These are phyloP conservation scores for Poeciliopsis infans DNA, from an alignment of 2,797 vertebrate species.

Conservation along the genomic window DNA sequence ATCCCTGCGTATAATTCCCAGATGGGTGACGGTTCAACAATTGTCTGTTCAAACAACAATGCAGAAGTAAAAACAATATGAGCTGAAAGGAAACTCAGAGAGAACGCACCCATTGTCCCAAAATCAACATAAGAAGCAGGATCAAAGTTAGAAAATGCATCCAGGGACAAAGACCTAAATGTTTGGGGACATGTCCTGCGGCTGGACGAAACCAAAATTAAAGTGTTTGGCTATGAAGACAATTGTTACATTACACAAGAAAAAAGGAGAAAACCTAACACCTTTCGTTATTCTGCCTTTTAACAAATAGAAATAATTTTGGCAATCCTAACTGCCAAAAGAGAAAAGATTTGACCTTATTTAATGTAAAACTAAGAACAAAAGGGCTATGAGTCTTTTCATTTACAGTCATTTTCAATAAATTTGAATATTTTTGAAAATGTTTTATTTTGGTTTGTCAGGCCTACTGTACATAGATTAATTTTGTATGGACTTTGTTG, in stretches of 20 bases:
- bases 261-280: neutral
- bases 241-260: neutral
- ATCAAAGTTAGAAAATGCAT: neutral
- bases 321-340: neutral
- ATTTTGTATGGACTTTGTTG: slow-evolving; percentile 4
- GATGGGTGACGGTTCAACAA: neutral
- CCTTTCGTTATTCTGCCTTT: neutral
- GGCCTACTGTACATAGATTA: neutral
- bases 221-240: neutral
- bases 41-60: neutral
- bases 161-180: neutral
- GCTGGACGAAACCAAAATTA: neutral
- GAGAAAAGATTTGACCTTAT: neutral
- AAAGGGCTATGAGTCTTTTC: neutral
- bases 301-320: neutral
- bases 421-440: neutral
- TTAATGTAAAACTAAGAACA: neutral
- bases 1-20: neutral
- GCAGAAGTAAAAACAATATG: neutral
- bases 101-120: neutral
- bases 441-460: neutral
- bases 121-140: neutral
- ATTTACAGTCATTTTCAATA: neutral
- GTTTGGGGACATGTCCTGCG: neutral
- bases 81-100: neutral